A percentile compares a stretch with the other conserved stretches of the same genome.
Conservation (phyloP, 1,140 invertebrate genomes). For the Drosophila sucinea region DNA sequence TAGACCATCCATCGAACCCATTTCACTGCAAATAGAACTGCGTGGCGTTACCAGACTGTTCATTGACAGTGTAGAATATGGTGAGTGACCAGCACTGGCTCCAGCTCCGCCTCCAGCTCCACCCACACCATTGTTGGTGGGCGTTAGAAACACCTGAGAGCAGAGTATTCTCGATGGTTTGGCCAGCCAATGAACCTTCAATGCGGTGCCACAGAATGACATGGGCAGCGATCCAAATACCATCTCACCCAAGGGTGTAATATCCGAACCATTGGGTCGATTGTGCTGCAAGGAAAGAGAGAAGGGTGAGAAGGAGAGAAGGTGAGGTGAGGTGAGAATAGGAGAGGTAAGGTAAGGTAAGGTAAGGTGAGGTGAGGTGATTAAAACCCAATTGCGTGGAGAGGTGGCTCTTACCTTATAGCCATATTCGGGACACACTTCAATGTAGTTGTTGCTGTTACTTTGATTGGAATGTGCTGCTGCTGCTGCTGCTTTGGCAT, state of each 20-base stretch:
- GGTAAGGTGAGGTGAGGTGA: too few species aligned
- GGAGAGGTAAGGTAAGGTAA: too few species aligned
- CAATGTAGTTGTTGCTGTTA: constrained; percentile 71
- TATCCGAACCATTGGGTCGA: constrained; percentile 87
- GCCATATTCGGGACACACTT: constrained; percentile 77
- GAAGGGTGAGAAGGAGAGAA: too few species aligned
- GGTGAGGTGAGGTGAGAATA: too few species aligned
- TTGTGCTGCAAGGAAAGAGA: constrained; percentile 83
- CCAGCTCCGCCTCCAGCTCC: neutral
- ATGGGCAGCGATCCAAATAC: constrained; percentile 94
- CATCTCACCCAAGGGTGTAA: constrained; percentile 92
- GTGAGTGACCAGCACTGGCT: constrained; percentile 55
- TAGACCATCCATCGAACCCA: constrained; percentile 75
- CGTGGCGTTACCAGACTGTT: constrained; percentile 71
- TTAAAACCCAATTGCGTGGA: too few species aligned
- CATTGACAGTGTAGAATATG: constrained; percentile 78
- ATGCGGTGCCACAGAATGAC: constrained; percentile 92
- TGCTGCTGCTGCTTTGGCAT: constrained; percentile 57
- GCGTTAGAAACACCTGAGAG: constrained; percentile 87
- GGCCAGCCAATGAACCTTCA: constrained; percentile 91
- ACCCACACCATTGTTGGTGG: constrained; percentile 35
- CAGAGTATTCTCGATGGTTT: constrained; percentile 88
- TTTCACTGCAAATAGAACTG: constrained; percentile 76
- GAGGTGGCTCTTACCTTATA: constrained; percentile 62
- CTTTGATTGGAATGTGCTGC: constrained; percentile 72